Base-by-base conservation (phyloP, 2,888 invertebrate genomes). In the Drosophila antonietae region DNA sequence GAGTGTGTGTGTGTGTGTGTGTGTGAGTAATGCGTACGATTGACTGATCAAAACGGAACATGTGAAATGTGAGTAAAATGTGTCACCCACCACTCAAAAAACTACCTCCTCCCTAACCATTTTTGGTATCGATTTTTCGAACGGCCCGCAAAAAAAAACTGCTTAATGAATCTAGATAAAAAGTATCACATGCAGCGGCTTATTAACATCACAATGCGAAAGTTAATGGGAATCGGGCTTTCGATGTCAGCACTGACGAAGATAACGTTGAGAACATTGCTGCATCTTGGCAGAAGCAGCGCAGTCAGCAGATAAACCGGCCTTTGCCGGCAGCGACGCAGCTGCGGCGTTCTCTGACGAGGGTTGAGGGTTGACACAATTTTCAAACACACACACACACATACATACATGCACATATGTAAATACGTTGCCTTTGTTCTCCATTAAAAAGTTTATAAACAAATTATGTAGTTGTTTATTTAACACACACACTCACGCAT, bases 391-490 rank as follows among this genome's bases (percentile, higher is more conserved):
- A 66, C 18, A 43, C 49, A 52, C 18, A 46, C 23, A 55, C 12
- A 60, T 15, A 47, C n/a, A 33, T 10, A 15, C 28, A 33, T 10
- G 15, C 20, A 41, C 33, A 10, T 51, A 51, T 51, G 49, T 20
- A 39, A 55, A 55, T 55, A 49, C 35, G n/a, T 37, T 65, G 41
- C 46, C 51, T 71, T 70, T 71, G 49, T 44, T 47, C 62, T 61
- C 53, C 41, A 41, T 59, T 66, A 67, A 78, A 67, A 73, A 73
- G 72, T 81, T 75, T 73, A 89, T 87, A 89, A 83, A 87, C 89
- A 89, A 89, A 81, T 84, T 78, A 87, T 63, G 52, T 72, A 75
- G 65, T 73, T 89, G 83, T 89, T 85, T 89, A 80, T 63, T 83
- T 69, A 71, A 76, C 47, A 67, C 55, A 68, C 51, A 58, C 61